Conservation (phyloP, 2,797 vertebrate species). For the Spondyliosoma cantharus region DNA sequence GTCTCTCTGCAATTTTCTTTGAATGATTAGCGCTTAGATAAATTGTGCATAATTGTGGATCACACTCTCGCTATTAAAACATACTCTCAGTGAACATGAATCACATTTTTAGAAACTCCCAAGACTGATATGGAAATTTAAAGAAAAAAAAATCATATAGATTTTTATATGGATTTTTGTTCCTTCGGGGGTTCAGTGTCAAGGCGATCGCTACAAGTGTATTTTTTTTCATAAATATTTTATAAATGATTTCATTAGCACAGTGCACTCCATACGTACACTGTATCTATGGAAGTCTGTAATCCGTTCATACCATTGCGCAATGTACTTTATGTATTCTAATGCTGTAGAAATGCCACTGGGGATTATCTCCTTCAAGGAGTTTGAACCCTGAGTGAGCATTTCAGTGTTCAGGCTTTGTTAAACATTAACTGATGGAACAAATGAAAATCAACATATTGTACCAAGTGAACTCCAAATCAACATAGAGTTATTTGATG, state of each 20-base stretch:
- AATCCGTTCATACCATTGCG: background rate
- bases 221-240: slow-evolving; percentile 16
- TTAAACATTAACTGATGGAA: slow-evolving; percentile 5
- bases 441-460: background rate
- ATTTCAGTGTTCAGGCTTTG: slow-evolving; percentile 15
- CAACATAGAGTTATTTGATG: background rate
- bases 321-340: background rate
- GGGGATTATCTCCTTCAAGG: background rate
- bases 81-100: slow-evolving; percentile 30
- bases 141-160: background rate
- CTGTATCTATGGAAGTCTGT: background rate
- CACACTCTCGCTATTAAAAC: slow-evolving; percentile 47
- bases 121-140: slow-evolving; percentile 7
- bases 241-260: slow-evolving; percentile 1
- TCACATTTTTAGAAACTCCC: slow-evolving; percentile 7
- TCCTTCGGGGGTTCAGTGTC: background rate
- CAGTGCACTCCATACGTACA: background rate
- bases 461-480: background rate
- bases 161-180: slow-evolving; percentile 13
- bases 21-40: slow-evolving; percentile 40
- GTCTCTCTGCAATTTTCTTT: slow-evolving; percentile 47
- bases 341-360: background rate
- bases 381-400: slow-evolving; percentile 22
- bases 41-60: slow-evolving; percentile 41
- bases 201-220: background rate